Conservation (phyloP, 2,797 vertebrate genomes). For the Scleropages formosus region DNA sequence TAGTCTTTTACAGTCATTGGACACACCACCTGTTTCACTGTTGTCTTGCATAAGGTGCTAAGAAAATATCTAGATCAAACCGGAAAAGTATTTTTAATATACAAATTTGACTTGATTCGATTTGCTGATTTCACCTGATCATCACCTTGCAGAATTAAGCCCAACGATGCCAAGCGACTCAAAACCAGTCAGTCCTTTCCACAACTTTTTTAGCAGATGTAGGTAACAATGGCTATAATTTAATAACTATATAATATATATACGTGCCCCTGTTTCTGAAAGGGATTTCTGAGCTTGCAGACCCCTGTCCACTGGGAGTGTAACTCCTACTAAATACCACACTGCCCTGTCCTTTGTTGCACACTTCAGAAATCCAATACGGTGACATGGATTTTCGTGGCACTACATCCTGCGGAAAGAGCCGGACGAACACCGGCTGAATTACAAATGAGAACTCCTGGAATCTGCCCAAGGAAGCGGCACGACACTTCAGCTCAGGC, state of each 20-base stretch:
- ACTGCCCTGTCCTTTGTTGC: not conserved
- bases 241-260: too few species aligned
- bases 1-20: too few species aligned
- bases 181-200: not conserved
- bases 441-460: slow-evolving; percentile 25
- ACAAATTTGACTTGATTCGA: not conserved
- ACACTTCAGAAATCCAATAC: slow-evolving; percentile 25
- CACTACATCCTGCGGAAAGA: not conserved
- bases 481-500: not conserved
- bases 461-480: not conserved
- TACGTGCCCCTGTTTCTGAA: not conserved
- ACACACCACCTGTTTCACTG: not conserved
- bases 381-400: slow-evolving; percentile 20
- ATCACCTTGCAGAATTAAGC: not conserved
- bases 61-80: not conserved
- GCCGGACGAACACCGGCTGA: slow-evolving; percentile 3
- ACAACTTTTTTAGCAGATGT: not conserved
- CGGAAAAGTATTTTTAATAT: not conserved
- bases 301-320: not conserved
- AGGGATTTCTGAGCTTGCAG: not conserved
- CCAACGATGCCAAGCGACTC: not conserved
- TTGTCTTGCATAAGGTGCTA: not conserved
- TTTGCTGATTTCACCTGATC: not conserved
- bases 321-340: not conserved
- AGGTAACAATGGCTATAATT: not conserved